Evolutionary conservation across 2,113 vertebrate genomes (phyloP), one percentile per base, ranked within the genome.

Genomic region (Panthera uncia): DNA sequence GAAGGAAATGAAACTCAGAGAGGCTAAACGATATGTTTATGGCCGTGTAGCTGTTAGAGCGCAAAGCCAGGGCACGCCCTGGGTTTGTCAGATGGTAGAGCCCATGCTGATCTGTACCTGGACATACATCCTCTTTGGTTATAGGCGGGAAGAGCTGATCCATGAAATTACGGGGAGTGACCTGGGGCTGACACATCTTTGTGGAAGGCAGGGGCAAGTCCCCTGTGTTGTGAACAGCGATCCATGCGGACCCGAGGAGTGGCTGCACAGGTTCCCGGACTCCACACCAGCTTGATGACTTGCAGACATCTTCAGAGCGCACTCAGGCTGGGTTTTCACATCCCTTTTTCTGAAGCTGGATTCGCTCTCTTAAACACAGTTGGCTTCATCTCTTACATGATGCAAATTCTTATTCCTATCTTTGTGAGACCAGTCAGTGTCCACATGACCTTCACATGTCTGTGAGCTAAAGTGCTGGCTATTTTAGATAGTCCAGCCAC

Each of bases 281-380:
- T 2, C 41, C 4, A 3, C 25, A 16, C 55, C 4, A 1, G 29
- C 65, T 71, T 68, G 38, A 31, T 45, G 38, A 80, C 21, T 57
- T 85, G 63, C 13, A 1, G 11, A 19, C 19, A 1, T 65, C n/a
- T 29, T 73, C 68, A 78, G 41, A 71, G 38, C 4, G 3, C 41
- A 66, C 50, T 79, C 38, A 68, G 50, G 50, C 23, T 13, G 48
- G 73, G 50, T 48, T 97, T 95, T 95, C 96, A 94, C 63, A 96
- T 97, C 96, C 89, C 93, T 57, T 94, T 76, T 97, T 95, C 89
- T 63, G 29, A 95, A 92, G 87, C 61, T 38, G 38, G 25, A 52
- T 94, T 90, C 4, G 21, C 55, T 88, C 41, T 82, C 68, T 93
- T 88, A 79, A 83, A 41, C 84, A 94, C 95, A 76, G 69, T 84